These are phyloP conservation scores for Andrena bucephala DNA, from an alignment of 2,888 invertebrate genomes.

Conservation along the genomic window DNA sequence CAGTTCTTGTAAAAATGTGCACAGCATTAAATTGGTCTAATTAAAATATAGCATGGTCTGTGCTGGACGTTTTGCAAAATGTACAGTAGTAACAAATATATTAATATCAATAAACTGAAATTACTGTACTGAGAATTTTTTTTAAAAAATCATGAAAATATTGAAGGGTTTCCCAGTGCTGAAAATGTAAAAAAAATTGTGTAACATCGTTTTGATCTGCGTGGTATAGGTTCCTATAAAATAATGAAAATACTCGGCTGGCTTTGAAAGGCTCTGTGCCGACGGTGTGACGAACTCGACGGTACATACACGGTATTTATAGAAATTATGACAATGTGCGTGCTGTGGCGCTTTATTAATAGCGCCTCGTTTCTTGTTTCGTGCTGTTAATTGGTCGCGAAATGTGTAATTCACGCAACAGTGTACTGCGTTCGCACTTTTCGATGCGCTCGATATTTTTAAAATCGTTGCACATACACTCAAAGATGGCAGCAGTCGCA, in stretches of 20 bases:
- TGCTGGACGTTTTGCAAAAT: no score
- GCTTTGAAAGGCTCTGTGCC: not conserved
- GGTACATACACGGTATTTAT: conserved; percentile 19
- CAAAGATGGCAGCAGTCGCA: not conserved
- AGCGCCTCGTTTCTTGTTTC: conserved; percentile 18
- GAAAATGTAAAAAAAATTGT: no score
- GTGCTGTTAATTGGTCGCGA: conserved; percentile 22
- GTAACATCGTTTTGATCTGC: no score
- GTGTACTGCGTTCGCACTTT: not conserved
- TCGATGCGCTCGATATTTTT: not conserved
- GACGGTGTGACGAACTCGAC: conserved; percentile 2
- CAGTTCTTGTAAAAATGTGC: no score
- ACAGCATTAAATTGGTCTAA: no score
- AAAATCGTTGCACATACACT: not conserved
- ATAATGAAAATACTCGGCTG: not conserved
- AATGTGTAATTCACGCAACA: conserved; percentile 8
- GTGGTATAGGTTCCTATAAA: no score
- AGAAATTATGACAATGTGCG: conserved; percentile 32
- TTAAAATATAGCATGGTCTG: no score
- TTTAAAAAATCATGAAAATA: no score
- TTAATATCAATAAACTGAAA: not conserved
- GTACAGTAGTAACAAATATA: no score
- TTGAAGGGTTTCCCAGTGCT: no score
- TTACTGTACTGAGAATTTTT: not conserved
- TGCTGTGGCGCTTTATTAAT: conserved; percentile 32